phyloP scores from a whole-genome alignment of 2,888 invertebrate species.

The Scelioninae gen. 2 region DNA sequence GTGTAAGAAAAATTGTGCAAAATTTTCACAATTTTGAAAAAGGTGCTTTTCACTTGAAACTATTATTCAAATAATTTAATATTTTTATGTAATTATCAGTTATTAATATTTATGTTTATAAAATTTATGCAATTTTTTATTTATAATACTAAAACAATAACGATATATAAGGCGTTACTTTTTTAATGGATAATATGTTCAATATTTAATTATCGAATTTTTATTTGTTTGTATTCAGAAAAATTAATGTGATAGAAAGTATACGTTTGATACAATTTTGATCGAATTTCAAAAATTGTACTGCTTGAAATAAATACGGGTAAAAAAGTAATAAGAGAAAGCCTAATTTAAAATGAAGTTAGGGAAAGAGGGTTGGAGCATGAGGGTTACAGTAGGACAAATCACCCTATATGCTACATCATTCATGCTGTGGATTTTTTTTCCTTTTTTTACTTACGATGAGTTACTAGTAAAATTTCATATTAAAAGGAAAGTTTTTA shows the following conservation, averaged over 20 bases:
- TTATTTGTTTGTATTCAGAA: constrained; percentile 2
- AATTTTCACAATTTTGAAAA: too few species aligned
- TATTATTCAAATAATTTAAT: too few species aligned
- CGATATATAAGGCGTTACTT: too few species aligned
- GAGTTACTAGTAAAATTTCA: constrained; percentile 6
- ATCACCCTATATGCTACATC: constrained; percentile 58
- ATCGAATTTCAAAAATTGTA: constrained; percentile 53
- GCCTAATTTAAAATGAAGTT: constrained; percentile 57
- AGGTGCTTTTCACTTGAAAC: too few species aligned
- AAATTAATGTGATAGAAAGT: too few species aligned
- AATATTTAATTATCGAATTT: too few species aligned
- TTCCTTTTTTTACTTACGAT: constrained; percentile 9
- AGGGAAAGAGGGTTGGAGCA: constrained; percentile 58
- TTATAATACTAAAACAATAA: too few species aligned
- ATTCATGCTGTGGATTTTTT: constrained; percentile 47
- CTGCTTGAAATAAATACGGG: constrained; percentile 55
- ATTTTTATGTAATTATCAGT: too few species aligned
- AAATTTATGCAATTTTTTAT: too few species aligned
- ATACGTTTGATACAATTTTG: constrained; percentile 37
- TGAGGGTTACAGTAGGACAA: constrained; percentile 60
- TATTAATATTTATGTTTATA: too few species aligned
- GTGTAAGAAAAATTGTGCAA: too few species aligned
- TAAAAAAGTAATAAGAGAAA: constrained; percentile 59
- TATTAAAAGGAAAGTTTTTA: constrained; percentile 3
- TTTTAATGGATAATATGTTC: too few species aligned